Conservation (phyloP, 1,140 invertebrate species). For the Hypsibius dujardini region DNA sequence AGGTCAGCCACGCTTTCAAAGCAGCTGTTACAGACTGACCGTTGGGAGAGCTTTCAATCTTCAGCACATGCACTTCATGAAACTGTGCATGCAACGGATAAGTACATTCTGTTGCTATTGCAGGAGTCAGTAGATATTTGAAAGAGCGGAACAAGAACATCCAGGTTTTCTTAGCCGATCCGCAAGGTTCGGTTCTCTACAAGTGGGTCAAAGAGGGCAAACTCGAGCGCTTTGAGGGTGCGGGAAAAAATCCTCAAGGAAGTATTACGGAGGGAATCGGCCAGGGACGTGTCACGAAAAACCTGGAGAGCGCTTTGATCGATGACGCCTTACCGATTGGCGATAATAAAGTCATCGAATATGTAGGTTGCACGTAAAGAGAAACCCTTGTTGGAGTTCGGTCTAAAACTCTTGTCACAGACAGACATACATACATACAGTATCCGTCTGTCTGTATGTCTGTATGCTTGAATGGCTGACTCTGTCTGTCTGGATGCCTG, state of each 20-base stretch:
- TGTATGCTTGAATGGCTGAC: too few relatives aligned
- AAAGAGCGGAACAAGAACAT: constrained; percentile 8
- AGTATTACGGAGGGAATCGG: constrained; percentile 12
- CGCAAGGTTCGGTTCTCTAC: constrained; percentile 7
- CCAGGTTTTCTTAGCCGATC: constrained; percentile 12
- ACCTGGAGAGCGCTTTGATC: constrained; percentile 18
- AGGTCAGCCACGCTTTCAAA: not conserved
- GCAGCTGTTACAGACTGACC: not conserved
- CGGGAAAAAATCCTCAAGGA: not conserved
- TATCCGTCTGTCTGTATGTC: too few relatives aligned
- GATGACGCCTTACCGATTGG: not conserved
- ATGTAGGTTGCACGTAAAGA: too few relatives aligned
- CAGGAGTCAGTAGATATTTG: not conserved
- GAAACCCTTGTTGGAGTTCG: too few relatives aligned
- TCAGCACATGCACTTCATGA: not conserved
- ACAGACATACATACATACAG: too few relatives aligned
- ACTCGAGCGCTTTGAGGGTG: not conserved
- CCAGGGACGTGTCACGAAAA: constrained; percentile 17
- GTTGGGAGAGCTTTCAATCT: not conserved
- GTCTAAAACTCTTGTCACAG: too few relatives aligned
- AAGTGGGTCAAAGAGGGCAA: constrained; percentile 14
- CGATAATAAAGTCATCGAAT: not conserved
- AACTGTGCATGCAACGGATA: too few relatives aligned
- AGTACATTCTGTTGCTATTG: not conserved
- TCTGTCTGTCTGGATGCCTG: too few relatives aligned